Percentiles rank a stretch among this genome's conserved stretches.
These are phyloP conservation scores for Sinohyriopsis cumingii DNA, from an alignment of 2,888 invertebrate genomes.

Conservation along the genomic window DNA sequence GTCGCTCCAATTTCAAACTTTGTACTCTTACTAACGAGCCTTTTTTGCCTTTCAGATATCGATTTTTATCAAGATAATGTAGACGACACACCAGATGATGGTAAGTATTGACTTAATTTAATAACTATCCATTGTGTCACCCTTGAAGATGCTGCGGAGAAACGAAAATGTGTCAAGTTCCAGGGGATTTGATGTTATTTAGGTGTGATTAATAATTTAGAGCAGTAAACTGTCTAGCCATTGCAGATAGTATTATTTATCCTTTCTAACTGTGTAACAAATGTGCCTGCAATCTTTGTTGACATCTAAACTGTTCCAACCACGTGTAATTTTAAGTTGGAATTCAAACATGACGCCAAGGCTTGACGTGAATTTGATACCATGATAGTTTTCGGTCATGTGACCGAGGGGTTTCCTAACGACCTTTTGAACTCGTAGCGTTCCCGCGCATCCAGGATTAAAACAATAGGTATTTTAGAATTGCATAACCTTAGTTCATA, in stretches of 20 bases:
- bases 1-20: slow-evolving; percentile 58
- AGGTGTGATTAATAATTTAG: slow-evolving; percentile 2
- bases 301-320: slow-evolving; percentile 4
- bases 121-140: slow-evolving; percentile 42
- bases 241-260: no score
- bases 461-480: no score
- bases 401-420: slow-evolving; percentile 62
- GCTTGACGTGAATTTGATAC: slow-evolving; percentile 57
- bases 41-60: slow-evolving; percentile 65
- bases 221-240: neutral
- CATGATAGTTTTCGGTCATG: slow-evolving; percentile 64
- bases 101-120: slow-evolving; percentile 52
- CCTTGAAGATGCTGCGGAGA: slow-evolving; percentile 53
- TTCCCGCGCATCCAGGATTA: slow-evolving; percentile 41
- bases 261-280: no score
- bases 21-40: slow-evolving; percentile 45
- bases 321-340: slow-evolving; percentile 55
- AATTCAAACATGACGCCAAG: slow-evolving; percentile 63
- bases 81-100: slow-evolving; percentile 63
- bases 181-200: slow-evolving; percentile 26
- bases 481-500: no score
- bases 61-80: slow-evolving; percentile 65
- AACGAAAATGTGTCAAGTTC: slow-evolving; percentile 49
- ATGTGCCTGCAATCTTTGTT: no score
- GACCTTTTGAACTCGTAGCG: slow-evolving; percentile 64